phyloP scores from a whole-genome alignment of 1,140 invertebrate species.

The Pissodes strobi region DNA sequence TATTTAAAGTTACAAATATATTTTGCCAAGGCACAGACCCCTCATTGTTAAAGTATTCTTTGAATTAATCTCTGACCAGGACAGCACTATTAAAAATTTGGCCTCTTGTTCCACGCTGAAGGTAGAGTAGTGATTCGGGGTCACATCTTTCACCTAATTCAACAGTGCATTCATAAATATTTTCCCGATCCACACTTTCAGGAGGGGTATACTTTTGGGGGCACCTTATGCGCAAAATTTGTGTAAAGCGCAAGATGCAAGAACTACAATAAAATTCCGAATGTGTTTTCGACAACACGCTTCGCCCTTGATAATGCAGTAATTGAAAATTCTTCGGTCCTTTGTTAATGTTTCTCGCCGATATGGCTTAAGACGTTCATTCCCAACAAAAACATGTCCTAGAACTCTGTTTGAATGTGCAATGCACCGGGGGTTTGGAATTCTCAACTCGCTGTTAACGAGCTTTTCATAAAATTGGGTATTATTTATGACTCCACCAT shows the following conservation, averaged over 20 bases:
- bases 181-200: slow-evolving; percentile 24
- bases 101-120: slow-evolving; percentile 21
- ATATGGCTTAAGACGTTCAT: slow-evolving; percentile 60
- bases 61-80: slow-evolving; percentile 11
- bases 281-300: slow-evolving; percentile 57
- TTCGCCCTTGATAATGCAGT: slow-evolving; percentile 37
- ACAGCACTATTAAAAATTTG: not conserved
- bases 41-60: slow-evolving; percentile 23
- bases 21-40: slow-evolving; percentile 32
- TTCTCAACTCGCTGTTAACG: slow-evolving; percentile 13
- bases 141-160: slow-evolving; percentile 24
- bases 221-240: slow-evolving; percentile 16
- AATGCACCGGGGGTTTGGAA: slow-evolving; percentile 23
- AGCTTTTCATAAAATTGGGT: too few relatives aligned
- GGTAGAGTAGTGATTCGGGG: slow-evolving; percentile 16
- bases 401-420: not conserved
- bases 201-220: slow-evolving; percentile 17
- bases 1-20: slow-evolving; percentile 24
- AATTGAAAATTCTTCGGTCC: slow-evolving; percentile 40
- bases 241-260: slow-evolving; percentile 22
- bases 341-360: slow-evolving; percentile 41
- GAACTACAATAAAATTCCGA: slow-evolving; percentile 54
- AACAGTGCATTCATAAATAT: slow-evolving; percentile 25
- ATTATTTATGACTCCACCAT: slow-evolving; percentile 49
- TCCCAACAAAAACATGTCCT: slow-evolving; percentile 38